Evolutionary conservation across 2,113 vertebrate species (phyloP).

Genomic region (Sturnus vulgaris): DNA sequence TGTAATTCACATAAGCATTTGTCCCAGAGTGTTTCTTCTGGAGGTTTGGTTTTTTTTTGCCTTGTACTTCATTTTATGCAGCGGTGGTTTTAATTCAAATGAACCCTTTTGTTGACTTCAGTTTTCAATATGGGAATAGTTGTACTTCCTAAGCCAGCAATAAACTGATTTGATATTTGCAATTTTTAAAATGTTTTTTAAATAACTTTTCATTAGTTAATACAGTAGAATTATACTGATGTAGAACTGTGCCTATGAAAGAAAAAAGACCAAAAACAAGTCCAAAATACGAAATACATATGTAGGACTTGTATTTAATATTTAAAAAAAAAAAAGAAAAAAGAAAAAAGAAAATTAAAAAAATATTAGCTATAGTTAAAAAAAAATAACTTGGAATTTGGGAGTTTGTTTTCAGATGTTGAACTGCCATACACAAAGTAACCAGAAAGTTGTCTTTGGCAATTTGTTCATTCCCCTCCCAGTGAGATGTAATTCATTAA

Average conservation of each 20-base stretch:
- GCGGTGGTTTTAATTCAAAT: constrained; percentile 25
- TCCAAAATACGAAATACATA: background rate
- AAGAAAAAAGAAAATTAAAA: background rate
- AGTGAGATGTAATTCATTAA: background rate
- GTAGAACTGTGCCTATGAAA: background rate
- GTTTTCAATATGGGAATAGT: background rate
- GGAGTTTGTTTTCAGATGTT: background rate
- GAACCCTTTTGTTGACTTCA: background rate
- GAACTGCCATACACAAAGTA: background rate
- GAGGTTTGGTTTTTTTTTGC: background rate
- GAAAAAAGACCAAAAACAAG: background rate
- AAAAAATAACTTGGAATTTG: background rate
- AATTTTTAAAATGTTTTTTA: background rate
- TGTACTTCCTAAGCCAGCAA: background rate
- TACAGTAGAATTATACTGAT: background rate
- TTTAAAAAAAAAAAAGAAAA: background rate
- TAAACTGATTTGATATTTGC: background rate
- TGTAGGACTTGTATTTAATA: background rate
- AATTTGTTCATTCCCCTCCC: background rate
- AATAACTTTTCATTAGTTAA: background rate
- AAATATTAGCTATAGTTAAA: background rate
- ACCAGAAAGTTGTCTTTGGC: constrained; percentile 32
- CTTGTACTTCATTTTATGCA: background rate
- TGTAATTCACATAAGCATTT: background rate
- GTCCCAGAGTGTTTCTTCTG: background rate